These are phyloP conservation scores for Malurus melanocephalus DNA, from an alignment of 2,113 vertebrate genomes.

Conservation along the genomic window DNA sequence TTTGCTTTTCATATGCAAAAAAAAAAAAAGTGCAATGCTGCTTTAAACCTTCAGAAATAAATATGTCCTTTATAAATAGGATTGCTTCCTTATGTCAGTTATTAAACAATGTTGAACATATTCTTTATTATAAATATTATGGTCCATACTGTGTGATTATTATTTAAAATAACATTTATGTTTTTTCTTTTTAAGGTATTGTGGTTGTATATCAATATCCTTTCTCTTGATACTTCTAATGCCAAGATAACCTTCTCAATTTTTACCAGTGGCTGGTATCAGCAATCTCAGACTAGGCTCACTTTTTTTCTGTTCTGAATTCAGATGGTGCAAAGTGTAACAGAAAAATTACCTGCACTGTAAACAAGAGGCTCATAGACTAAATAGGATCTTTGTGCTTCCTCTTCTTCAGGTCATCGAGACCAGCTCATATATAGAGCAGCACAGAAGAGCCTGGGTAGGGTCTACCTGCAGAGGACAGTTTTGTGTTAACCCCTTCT, in stretches of 20 bases:
- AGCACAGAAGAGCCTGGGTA: background rate
- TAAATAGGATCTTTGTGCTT: background rate
- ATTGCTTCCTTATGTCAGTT: background rate
- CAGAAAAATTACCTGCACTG: background rate
- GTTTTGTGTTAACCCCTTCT: background rate
- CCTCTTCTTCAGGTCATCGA: background rate
- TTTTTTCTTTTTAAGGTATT: background rate
- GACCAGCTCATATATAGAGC: background rate
- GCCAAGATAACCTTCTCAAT: background rate
- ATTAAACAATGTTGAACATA: background rate
- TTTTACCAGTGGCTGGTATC: background rate
- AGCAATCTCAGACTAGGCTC: background rate
- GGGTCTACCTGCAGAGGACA: background rate
- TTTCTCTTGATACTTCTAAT: background rate
- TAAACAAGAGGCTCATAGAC: background rate
- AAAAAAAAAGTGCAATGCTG: background rate
- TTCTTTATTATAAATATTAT: background rate
- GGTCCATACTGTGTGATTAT: background rate
- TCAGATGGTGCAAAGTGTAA: background rate
- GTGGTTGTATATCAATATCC: background rate
- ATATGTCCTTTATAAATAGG: background rate
- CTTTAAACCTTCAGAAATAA: constrained; percentile 19
- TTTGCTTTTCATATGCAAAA: constrained; percentile 12
- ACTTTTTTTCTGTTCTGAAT: background rate
- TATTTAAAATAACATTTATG: background rate